Evolutionary conservation across 2,797 vertebrate genomes (phyloP).

Genomic region (Myoxocephalus aenaeus): DNA sequence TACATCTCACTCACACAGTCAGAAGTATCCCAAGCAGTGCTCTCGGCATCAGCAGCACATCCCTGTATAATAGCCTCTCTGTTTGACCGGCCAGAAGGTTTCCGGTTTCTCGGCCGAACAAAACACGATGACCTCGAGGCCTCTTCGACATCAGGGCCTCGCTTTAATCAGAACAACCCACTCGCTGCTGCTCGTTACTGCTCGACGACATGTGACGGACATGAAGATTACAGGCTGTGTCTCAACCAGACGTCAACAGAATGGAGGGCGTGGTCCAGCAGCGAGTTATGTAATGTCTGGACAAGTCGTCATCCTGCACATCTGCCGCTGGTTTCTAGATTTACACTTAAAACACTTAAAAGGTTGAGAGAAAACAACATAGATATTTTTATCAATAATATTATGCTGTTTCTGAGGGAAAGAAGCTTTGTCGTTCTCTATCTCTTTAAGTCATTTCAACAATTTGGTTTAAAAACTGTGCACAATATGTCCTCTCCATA

Average conservation of each 20-base stretch:
- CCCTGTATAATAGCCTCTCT: slow-evolving; percentile 32
- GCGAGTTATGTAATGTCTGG: slow-evolving; percentile 65
- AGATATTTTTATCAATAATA: neutral
- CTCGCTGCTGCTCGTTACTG: slow-evolving; percentile 18
- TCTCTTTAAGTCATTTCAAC: neutral
- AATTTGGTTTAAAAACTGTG: neutral
- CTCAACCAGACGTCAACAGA: slow-evolving; percentile 60
- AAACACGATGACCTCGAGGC: slow-evolving; percentile 6
- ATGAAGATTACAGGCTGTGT: slow-evolving; percentile 58
- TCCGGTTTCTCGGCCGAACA: slow-evolving; percentile 42
- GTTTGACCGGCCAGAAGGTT: slow-evolving; percentile 28
- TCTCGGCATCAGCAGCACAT: slow-evolving; percentile 12
- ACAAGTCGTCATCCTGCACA: slow-evolving; percentile 43
- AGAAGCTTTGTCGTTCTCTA: neutral
- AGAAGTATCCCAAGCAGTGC: too few relatives aligned
- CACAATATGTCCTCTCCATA: neutral
- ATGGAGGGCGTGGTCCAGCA: neutral
- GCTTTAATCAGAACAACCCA: slow-evolving; percentile 43
- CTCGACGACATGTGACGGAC: slow-evolving; percentile 43
- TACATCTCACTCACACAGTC: neutral
- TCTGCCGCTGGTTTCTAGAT: slow-evolving; percentile 51
- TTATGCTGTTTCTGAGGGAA: neutral
- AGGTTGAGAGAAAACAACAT: slow-evolving; percentile 1
- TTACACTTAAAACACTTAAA: slow-evolving; percentile 24
- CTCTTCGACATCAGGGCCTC: slow-evolving; percentile 38